These are phyloP conservation scores for Hippocampus barbouri DNA, from an alignment of 2,113 vertebrate genomes.

Conservation along the genomic window DNA sequence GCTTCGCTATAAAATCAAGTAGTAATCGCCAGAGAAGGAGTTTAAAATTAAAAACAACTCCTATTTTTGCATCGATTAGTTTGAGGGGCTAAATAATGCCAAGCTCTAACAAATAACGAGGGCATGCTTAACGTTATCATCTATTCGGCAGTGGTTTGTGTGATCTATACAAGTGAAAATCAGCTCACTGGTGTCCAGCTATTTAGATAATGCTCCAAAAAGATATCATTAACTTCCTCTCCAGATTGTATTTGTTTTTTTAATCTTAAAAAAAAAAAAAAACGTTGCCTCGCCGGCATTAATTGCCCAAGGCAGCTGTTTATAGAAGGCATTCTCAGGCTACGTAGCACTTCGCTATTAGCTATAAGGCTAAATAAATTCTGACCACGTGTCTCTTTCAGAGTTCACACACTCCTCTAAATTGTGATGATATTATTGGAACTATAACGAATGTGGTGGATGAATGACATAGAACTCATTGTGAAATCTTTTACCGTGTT, in stretches of 20 bases:
- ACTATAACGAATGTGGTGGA: fast-evolving
- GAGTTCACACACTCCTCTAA: neutral
- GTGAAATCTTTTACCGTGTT: neutral
- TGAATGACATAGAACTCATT: fast-evolving
- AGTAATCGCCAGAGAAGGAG: neutral
- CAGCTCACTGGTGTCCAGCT: neutral
- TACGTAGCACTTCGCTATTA: slow-evolving; percentile 48
- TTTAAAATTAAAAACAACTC: neutral
- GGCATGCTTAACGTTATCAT: neutral
- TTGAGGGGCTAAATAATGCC: neutral
- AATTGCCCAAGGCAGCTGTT: neutral
- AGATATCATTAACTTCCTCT: neutral
- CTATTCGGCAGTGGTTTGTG: neutral
- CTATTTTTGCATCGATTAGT: neutral
- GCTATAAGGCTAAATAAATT: slow-evolving; percentile 19
- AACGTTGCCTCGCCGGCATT: neutral
- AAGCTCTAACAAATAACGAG: neutral
- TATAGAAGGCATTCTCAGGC: slow-evolving; percentile 16
- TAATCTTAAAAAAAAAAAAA: too few relatives aligned
- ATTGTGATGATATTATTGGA: too few relatives aligned
- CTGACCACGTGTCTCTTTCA: neutral
- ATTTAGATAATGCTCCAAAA: neutral
- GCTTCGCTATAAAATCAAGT: neutral
- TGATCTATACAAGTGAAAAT: neutral
- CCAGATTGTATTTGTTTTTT: neutral